phyloP scores from a whole-genome alignment of 2,113 vertebrate genomes.

The Hylia prasina region DNA sequence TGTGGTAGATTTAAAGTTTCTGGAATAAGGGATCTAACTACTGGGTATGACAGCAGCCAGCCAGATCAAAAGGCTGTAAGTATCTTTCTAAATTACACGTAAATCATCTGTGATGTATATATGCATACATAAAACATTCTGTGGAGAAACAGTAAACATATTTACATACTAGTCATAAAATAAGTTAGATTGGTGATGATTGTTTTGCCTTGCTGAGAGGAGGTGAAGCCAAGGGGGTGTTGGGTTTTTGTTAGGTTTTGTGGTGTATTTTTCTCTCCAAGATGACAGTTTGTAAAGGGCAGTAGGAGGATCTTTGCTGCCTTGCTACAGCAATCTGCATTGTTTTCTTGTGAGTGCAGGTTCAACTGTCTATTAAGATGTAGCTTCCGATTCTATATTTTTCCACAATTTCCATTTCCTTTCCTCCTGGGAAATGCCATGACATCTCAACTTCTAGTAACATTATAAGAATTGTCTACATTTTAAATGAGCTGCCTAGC shows the following conservation, averaged over 20 bases:
- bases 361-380: not conserved
- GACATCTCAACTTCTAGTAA: not conserved
- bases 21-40: constrained; percentile 88
- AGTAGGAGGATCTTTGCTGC: not conserved
- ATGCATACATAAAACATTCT: not conserved
- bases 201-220: not conserved
- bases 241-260: not conserved
- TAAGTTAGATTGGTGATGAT: not conserved
- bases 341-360: not conserved
- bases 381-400: not conserved
- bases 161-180: not conserved
- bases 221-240: not conserved
- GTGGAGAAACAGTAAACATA: not conserved
- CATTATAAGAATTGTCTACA: not conserved
- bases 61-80: constrained; percentile 88
- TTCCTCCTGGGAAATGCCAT: not conserved
- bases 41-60: constrained; percentile 89
- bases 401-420: not conserved
- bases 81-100: not conserved
- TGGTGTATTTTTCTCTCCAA: not conserved
- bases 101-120: not conserved
- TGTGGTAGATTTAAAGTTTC: constrained; percentile 86
- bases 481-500: not conserved
- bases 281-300: not conserved
- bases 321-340: not conserved